phyloP scores from a whole-genome alignment of 2,797 vertebrate species.

The Carduelis carduelis region DNA sequence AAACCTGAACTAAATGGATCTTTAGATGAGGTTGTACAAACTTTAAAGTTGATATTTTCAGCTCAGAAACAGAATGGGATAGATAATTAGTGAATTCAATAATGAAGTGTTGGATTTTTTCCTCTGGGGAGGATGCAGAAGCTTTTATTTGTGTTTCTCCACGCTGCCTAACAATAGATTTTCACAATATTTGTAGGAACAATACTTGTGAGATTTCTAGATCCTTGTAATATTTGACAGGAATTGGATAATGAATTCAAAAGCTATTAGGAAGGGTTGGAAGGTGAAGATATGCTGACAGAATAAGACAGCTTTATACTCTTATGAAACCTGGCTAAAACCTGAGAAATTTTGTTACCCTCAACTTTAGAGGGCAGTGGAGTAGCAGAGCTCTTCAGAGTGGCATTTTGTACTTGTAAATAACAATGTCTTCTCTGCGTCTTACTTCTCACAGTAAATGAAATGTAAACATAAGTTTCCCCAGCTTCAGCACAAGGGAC shows the following conservation, averaged over 20 bases:
- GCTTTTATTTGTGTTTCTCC: neutral
- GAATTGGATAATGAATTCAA: neutral
- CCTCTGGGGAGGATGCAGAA: neutral
- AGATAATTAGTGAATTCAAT: neutral
- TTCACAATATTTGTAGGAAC: neutral
- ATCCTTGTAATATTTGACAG: neutral
- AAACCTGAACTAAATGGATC: neutral
- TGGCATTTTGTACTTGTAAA: neutral
- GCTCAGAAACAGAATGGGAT: neutral
- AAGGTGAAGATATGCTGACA: neutral
- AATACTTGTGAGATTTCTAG: neutral
- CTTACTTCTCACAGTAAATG: neutral
- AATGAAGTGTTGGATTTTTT: rapidly evolving
- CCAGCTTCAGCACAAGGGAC: neutral
- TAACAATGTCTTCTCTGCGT: neutral
- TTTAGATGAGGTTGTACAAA: neutral
- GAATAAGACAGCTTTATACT: neutral
- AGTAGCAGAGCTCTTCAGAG: neutral
- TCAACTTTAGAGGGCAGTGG: neutral
- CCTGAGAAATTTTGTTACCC: neutral
- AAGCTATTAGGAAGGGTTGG: neutral
- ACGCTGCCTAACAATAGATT: neutral
- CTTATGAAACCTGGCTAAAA: neutral
- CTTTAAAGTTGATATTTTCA: neutral
- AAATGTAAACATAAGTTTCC: neutral